Conservation (phyloP, 2,113 vertebrate genomes). For the Excalfactoria chinensis region DNA sequence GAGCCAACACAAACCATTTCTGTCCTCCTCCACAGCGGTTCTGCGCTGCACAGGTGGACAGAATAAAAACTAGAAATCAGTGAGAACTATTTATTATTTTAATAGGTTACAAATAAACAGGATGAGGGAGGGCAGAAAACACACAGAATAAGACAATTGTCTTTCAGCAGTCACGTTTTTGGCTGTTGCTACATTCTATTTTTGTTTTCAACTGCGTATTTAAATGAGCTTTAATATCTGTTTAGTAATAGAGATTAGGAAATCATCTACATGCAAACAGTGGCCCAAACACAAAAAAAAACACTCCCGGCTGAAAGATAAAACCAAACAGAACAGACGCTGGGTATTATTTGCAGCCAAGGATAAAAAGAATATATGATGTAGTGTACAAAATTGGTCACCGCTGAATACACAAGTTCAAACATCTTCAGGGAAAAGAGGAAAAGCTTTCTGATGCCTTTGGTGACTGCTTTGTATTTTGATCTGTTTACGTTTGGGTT, state of each 20-base stretch:
- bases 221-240: background rate
- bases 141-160: background rate
- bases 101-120: background rate
- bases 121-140: background rate
- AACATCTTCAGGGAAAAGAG: background rate
- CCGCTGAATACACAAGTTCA: background rate
- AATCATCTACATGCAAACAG: background rate
- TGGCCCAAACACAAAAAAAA: background rate
- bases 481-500: background rate
- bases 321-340: background rate
- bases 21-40: background rate
- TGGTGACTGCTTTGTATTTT: background rate
- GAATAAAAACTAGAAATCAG: background rate
- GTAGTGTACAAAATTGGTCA: background rate
- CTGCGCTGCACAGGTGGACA: background rate
- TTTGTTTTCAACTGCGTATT: background rate
- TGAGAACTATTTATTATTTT: background rate
- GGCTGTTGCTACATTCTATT: background rate
- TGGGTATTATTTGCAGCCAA: background rate
- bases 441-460: background rate
- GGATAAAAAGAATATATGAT: too few species aligned
- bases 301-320: background rate
- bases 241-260: background rate
- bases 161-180: background rate
- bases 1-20: background rate